Conservation (phyloP, 2,113 vertebrate genomes). For the Hippopotamus amphibius region DNA sequence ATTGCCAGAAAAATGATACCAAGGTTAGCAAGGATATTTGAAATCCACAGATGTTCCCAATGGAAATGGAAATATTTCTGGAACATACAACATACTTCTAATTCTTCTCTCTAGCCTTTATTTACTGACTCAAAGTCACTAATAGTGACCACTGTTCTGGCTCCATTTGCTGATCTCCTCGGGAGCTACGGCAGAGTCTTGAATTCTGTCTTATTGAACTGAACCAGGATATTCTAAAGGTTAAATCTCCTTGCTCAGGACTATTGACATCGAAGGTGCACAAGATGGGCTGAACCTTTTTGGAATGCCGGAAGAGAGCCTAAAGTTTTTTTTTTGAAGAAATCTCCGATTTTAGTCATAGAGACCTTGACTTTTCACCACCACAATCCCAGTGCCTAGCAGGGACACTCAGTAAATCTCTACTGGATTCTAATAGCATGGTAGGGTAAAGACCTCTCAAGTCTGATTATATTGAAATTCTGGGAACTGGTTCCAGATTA, state of each 20-base stretch:
- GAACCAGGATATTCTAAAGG: not conserved
- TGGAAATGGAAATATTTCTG: not conserved
- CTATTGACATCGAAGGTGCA: not conserved
- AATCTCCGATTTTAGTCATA: not conserved
- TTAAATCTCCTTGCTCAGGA: not conserved
- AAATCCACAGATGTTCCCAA: not conserved
- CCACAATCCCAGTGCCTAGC: not conserved
- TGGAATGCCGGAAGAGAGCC: not conserved
- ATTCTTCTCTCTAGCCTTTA: not conserved
- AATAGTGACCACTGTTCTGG: accelerated
- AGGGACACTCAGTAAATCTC: not conserved
- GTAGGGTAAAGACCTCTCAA: not conserved
- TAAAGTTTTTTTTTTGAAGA: not conserved
- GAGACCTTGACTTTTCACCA: not conserved
- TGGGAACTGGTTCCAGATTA: not conserved
- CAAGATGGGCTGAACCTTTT: not conserved
- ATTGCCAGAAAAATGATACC: not conserved
- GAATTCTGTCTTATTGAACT: not conserved
- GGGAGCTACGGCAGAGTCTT: not conserved
- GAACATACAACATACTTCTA: not conserved
- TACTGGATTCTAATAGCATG: not conserved
- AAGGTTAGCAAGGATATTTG: slow-evolving; percentile 1
- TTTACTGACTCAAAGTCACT: not conserved
- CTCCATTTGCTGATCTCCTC: not conserved
- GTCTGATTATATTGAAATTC: not conserved